Evolutionary conservation across 2,113 vertebrate genomes (phyloP).

Genomic region (Desmodus rotundus): DNA sequence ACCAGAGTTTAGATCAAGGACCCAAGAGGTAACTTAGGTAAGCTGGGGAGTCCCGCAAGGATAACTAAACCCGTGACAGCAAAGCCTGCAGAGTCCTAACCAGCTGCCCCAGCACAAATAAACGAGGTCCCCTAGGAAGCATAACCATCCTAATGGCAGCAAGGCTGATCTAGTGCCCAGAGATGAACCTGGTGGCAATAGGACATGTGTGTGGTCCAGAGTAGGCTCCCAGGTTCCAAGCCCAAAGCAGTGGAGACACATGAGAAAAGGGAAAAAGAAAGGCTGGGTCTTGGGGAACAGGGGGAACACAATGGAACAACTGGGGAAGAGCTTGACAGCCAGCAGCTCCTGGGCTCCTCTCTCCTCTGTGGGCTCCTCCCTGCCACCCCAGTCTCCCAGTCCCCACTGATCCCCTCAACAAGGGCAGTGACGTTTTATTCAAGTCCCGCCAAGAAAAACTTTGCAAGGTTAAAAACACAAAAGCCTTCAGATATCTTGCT

Average conservation of each 20-base stretch:
- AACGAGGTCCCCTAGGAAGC: not conserved
- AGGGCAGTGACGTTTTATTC: conserved; percentile 45
- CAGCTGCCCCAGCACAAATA: not conserved
- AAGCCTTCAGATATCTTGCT: conserved; percentile 43
- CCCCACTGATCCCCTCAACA: not conserved
- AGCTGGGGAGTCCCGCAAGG: not conserved
- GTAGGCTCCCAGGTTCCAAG: not conserved
- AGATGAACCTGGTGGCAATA: not conserved
- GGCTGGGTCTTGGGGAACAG: not conserved
- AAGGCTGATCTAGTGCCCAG: not conserved
- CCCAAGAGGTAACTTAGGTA: not conserved
- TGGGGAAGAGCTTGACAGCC: not conserved
- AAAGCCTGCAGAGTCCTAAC: not conserved
- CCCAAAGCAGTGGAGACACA: not conserved
- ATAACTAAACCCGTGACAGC: not conserved
- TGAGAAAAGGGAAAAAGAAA: not conserved
- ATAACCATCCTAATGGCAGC: not conserved
- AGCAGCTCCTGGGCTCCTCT: not conserved
- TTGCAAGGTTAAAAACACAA: conserved; percentile 58
- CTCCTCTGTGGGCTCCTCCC: not conserved
- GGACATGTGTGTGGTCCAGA: not conserved
- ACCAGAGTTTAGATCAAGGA: not conserved
- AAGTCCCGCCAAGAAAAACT: conserved; percentile 62
- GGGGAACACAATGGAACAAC: not conserved
- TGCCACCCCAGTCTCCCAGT: not conserved